Percentiles rank a stretch among this genome's conserved stretches.
phyloP scores from a whole-genome alignment of 2,888 invertebrate genomes.

The Philereme vetulata region DNA sequence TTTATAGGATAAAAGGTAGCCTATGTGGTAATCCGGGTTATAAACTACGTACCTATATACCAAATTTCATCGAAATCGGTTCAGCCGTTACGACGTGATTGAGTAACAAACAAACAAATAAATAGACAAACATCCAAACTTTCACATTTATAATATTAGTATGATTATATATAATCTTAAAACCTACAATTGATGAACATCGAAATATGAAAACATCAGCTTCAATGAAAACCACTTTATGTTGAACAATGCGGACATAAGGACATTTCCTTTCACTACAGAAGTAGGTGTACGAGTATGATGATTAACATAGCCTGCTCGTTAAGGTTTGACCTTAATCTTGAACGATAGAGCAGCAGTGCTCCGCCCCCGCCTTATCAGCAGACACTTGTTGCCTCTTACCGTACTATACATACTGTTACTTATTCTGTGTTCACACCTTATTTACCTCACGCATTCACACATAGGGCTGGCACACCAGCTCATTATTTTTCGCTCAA shows the following conservation, averaged over 20 bases:
- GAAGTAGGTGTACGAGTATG: slow-evolving; percentile 21
- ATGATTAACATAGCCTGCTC: slow-evolving; percentile 45
- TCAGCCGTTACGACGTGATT: no score
- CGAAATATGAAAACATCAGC: slow-evolving; percentile 2
- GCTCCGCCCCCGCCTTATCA: slow-evolving; percentile 69
- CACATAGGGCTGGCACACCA: slow-evolving; percentile 31
- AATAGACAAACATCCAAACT: no score
- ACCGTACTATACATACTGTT: slow-evolving; percentile 36
- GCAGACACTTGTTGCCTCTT: slow-evolving; percentile 64
- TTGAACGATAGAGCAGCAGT: slow-evolving; percentile 75
- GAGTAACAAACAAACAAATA: no score
- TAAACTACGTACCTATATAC: no score
- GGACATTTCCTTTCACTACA: slow-evolving; percentile 30
- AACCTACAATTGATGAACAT: background rate
- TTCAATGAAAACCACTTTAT: slow-evolving; percentile 11
- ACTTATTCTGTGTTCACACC: slow-evolving; percentile 32
- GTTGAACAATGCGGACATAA: slow-evolving; percentile 14
- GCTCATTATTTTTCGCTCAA: background rate
- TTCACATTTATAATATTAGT: no score
- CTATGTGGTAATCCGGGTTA: no score
- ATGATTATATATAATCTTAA: no score
- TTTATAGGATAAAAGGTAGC: no score
- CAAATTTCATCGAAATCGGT: no score
- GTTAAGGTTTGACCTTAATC: slow-evolving; percentile 73
- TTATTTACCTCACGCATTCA: slow-evolving; percentile 48